Conservation (phyloP, 2,888 invertebrate species). For the Nysson spinosus region DNA sequence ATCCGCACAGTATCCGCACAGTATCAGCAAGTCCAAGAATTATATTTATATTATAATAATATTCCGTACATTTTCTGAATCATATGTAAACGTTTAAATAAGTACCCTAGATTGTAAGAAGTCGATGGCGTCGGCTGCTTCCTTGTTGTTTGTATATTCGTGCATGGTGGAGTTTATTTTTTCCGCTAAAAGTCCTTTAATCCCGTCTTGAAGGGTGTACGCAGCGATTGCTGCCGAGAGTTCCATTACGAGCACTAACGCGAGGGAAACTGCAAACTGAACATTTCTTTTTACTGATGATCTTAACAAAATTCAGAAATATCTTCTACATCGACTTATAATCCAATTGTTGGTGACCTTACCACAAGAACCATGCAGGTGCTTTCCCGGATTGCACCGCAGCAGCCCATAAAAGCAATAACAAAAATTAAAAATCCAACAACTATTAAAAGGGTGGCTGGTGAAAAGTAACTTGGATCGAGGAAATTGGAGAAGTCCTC, state of each 20-base stretch:
- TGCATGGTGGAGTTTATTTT: constrained; percentile 79
- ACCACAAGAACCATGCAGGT: constrained; percentile 84
- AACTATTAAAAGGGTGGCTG: constrained; percentile 86
- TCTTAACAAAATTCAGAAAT: neutral
- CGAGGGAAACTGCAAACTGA: constrained; percentile 80
- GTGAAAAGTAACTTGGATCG: constrained; percentile 83
- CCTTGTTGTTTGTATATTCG: constrained; percentile 73
- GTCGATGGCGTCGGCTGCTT: constrained; percentile 79
- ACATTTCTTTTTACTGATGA: neutral
- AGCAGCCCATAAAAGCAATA: constrained; percentile 88
- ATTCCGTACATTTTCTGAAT: too few relatives aligned
- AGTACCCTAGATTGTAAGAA: constrained; percentile 81
- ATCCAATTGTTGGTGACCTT: constrained; percentile 28
- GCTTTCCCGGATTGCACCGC: constrained; percentile 89
- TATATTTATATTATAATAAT: neutral
- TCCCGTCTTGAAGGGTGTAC: constrained; percentile 78
- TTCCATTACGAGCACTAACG: constrained; percentile 81
- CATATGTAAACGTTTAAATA: neutral
- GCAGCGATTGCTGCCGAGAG: constrained; percentile 81
- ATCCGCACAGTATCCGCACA: too few relatives aligned
- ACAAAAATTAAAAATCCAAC: constrained; percentile 87
- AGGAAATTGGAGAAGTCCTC: constrained; percentile 81
- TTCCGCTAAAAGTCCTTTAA: constrained; percentile 73
- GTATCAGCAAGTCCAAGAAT: too few relatives aligned
- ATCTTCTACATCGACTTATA: neutral